phyloP scores from a whole-genome alignment of 2,888 invertebrate genomes.

The Stenoptilia bipunctidactyla region DNA sequence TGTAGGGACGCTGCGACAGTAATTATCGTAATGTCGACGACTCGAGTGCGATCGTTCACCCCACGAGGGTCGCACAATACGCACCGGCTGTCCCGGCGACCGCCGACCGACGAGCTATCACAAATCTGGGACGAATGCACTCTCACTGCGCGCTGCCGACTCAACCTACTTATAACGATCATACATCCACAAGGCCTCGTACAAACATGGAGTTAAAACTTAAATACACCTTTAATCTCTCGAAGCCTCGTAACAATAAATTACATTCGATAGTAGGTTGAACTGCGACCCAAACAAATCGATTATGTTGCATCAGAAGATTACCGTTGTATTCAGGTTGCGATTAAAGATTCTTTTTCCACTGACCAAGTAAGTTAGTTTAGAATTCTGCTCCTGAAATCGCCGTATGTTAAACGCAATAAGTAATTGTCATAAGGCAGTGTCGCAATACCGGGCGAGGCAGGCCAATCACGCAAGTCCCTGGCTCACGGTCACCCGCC shows the following conservation, averaged over 20 bases:
- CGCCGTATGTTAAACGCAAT: conserved; percentile 5
- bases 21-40: conserved; percentile 68
- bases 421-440: conserved; percentile 34
- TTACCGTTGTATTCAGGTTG: too few relatives aligned
- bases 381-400: not conserved
- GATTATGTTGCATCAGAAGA: too few relatives aligned
- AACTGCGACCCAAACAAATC: too few relatives aligned
- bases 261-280: too few relatives aligned
- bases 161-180: not conserved
- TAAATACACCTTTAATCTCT: not conserved
- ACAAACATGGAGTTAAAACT: not conserved
- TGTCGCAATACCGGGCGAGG: conserved; percentile 48
- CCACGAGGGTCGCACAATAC: conserved; percentile 55
- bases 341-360: too few relatives aligned
- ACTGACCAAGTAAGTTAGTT: not conserved
- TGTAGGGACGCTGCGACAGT: conserved; percentile 42
- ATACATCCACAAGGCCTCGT: not conserved
- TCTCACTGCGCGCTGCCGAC: conserved; percentile 4
- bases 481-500: conserved; percentile 61
- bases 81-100: conserved; percentile 32
- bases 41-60: conserved; percentile 64
- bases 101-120: conserved; percentile 36
- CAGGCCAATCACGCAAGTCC: conserved; percentile 49
- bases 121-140: conserved; percentile 38
- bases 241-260: not conserved